Base-by-base conservation (phyloP, 1,140 invertebrate genomes). In the Bombus balteatus region DNA sequence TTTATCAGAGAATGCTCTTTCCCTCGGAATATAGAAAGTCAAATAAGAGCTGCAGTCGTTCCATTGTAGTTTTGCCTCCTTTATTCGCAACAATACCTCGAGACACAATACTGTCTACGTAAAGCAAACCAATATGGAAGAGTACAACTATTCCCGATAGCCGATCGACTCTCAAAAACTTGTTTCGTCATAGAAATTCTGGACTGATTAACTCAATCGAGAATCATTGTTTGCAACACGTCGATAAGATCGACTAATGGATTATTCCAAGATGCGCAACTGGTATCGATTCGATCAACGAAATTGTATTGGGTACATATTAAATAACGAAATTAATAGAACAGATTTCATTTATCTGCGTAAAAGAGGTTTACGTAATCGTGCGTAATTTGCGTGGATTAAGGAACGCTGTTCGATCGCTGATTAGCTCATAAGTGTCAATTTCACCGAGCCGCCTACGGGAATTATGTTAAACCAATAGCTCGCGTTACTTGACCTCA, bases 381-480 rank as follows among this genome's bases (percentile, higher is more conserved):
- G 32, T 2, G 28, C 10, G 73, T 47, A 59, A 68, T 70, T 34
- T 37, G 25, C 13, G 41, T 18, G 34, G 34, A 78, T 70, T 2
- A 34, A 32, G 39, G 39, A 47, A 32, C 53, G 18, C 28, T 28
- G 25, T 57, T 57, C n/a, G 39, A 62, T 79, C 12, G 13, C 9
- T 80, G 37, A 72, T 83, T 78, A 85, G 59, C 79, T 8, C 53
- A 0, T 39, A 37, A 53, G 15, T 47, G 83, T 65, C 53, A n/a
- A 78, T 85, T 81, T n/a, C 28, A 53, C 0, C 18, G 65, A 32
- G 32, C 9, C 72, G 77, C 82, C 68, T 79, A 79, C 57, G 59
- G 28, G 66, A 62, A 78, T 71, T 81, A 83, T 66, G 76, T 77
- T 83, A 70, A 88, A 85, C 82, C 73, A 75, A 78, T 66, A 85